These are phyloP conservation scores for Cheilosia vernalis DNA, from an alignment of 2,888 invertebrate genomes.

Conservation along the genomic window DNA sequence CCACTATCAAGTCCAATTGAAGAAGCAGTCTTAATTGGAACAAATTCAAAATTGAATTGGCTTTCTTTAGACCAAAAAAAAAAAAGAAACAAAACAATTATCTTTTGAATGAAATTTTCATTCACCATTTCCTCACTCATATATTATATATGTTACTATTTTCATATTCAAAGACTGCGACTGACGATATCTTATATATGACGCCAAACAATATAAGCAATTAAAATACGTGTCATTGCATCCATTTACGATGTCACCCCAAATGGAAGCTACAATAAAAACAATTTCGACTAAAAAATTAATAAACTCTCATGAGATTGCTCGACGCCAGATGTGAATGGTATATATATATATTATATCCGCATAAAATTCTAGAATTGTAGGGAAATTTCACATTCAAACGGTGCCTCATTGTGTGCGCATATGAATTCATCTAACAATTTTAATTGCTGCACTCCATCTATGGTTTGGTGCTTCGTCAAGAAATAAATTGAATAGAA, in stretches of 20 bases:
- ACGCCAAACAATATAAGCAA: conserved; percentile 72
- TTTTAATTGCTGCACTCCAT: conserved; percentile 72
- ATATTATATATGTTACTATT: conserved; percentile 1
- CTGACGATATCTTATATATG: conserved; percentile 40
- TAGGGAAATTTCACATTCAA: conserved; percentile 46
- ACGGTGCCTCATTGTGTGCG: conserved; percentile 57
- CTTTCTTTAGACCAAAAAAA: conserved; percentile 5
- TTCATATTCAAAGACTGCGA: conserved; percentile 37
- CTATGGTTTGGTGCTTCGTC: conserved; percentile 60
- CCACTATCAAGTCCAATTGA: conserved; percentile 15
- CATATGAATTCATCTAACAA: conserved; percentile 69
- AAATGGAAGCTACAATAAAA: conserved; percentile 5
- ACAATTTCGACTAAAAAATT: conserved; percentile 32
- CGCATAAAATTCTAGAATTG: conserved; percentile 7
- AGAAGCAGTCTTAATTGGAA: conserved; percentile 54
- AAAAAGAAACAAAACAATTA: conserved; percentile 9
- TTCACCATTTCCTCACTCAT: conserved; percentile 17
- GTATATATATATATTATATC: not conserved
- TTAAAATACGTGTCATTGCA: conserved; percentile 74
- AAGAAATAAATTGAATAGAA: conserved; percentile 57
- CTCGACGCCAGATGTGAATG: conserved; percentile 29
- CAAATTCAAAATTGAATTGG: conserved; percentile 42
- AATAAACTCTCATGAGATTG: conserved; percentile 44
- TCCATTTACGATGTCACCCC: conserved; percentile 59
- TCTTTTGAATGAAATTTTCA: conserved; percentile 29